phyloP scores from a whole-genome alignment of 2,888 invertebrate species.

The Macrostomum cliftonense region DNA sequence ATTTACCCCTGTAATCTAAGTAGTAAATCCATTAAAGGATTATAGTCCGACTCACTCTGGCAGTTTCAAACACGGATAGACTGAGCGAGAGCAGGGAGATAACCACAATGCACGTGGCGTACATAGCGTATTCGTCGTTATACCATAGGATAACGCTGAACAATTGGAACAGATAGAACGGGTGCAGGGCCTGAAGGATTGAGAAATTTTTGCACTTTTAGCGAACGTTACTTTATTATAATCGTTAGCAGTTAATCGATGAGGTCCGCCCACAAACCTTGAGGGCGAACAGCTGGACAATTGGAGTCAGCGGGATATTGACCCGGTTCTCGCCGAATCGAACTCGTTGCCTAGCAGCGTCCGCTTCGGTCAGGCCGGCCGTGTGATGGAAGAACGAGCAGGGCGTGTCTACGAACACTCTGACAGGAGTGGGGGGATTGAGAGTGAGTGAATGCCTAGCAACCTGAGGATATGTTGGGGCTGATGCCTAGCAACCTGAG shows the following conservation, averaged over 20 bases:
- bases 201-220: too few species aligned
- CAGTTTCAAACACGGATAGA: conserved; percentile 55
- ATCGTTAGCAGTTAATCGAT: too few species aligned
- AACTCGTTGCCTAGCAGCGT: neutral
- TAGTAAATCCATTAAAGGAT: too few species aligned
- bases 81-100: conserved; percentile 58
- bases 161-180: conserved; percentile 71
- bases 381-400: conserved; percentile 6
- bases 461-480: too few species aligned
- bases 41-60: conserved; percentile 29
- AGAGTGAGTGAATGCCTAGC: too few species aligned
- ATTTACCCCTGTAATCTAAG: too few species aligned
- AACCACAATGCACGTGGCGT: conserved; percentile 61
- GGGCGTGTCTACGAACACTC: conserved; percentile 7
- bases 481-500: too few species aligned
- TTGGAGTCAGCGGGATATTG: conserved; percentile 6
- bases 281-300: conserved; percentile 1
- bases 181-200: conserved; percentile 53
- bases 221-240: too few species aligned
- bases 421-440: too few species aligned
- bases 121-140: conserved; percentile 62
- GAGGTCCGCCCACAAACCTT: too few species aligned
- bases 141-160: conserved; percentile 68
- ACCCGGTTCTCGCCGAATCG: conserved; percentile 8
- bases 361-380: neutral